Base-by-base conservation (phyloP, 2,797 vertebrate genomes). In the Notoglanidium macrostoma region DNA sequence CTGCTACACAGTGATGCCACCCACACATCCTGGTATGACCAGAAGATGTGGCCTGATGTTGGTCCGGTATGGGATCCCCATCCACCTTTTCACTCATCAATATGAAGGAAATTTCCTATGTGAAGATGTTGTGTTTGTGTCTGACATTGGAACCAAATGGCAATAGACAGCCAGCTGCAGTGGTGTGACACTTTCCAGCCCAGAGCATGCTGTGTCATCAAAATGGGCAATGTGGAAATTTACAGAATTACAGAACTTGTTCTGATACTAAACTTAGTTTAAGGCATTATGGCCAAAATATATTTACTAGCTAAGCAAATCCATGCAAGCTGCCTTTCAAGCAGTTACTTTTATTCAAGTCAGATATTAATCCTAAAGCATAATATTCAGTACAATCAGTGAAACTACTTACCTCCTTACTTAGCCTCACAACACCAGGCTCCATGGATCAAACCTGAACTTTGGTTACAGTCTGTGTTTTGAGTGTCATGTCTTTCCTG, bases 1-100 rank as follows among this genome's bases (percentile, higher is more conserved):
- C 92, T 94, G 92, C 94, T 93, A 92, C 88, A 92, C 90, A 92
- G 92, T 89, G 83, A 88, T 92, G 93, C 91, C 92, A 93, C 95
- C 93, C 93, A 95, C 94, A 96, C 94, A 94, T 94, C 93, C 93
- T 93, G 92, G 92, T 87, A 84, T 1, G 67, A 29, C 89, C 89
- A 91, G 95, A 90, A 95, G 95, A 96, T 95, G 95, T 96, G 95
- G 95, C 94, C 85, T 86, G 92, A 92, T 89, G 90, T 85, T 90
- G 55, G 55, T 40, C 35, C 61, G 11, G 55, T 80, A 80, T 17
- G 86, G 93, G 90, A 90, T 87, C 93, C 89, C 91, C 88, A 92
- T 88, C 89, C 78, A 89, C 91, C 88, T 90, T 83, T 76, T 70
- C 49, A n/a, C 78, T 78, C 46, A 84, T 78, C 49, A 26, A 88